Evolutionary conservation across 2,113 vertebrate species (phyloP).

Genomic region (Nyctibius bracteatus): DNA sequence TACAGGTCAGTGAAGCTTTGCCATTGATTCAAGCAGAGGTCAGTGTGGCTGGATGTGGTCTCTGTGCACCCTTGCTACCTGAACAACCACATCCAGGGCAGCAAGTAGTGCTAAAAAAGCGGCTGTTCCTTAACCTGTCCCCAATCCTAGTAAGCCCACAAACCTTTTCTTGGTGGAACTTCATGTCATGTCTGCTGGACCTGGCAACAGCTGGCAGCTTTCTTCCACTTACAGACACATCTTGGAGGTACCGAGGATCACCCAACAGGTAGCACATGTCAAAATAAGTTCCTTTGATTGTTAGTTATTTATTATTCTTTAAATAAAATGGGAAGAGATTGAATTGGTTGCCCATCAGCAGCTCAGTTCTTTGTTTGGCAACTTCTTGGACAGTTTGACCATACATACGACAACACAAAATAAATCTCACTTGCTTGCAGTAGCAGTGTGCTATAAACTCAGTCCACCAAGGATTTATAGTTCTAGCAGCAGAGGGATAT

Average conservation of each 20-base stretch:
- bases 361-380: not conserved
- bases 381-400: slow-evolving; percentile 7
- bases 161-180: not conserved
- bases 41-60: not conserved
- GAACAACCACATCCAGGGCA: not conserved
- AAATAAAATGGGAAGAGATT: slow-evolving; percentile 37
- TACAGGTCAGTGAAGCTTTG: not conserved
- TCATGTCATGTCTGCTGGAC: not conserved
- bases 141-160: not conserved
- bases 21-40: not conserved
- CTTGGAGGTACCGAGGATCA: not conserved
- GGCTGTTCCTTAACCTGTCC: not conserved
- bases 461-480: slow-evolving; percentile 20
- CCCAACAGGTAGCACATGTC: not conserved
- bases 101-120: not conserved
- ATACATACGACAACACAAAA: slow-evolving; percentile 19
- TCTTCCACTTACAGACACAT: not conserved
- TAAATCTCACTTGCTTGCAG: slow-evolving; percentile 19
- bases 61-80: not conserved
- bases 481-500: slow-evolving; percentile 40
- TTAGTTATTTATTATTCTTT: slow-evolving; percentile 45
- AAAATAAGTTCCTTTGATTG: not conserved
- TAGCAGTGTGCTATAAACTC: slow-evolving; percentile 47
- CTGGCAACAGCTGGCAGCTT: not conserved
- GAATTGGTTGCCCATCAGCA: slow-evolving; percentile 17